Evolutionary conservation across 2,797 vertebrate species (phyloP).

Genomic region (Xenops minutus): DNA sequence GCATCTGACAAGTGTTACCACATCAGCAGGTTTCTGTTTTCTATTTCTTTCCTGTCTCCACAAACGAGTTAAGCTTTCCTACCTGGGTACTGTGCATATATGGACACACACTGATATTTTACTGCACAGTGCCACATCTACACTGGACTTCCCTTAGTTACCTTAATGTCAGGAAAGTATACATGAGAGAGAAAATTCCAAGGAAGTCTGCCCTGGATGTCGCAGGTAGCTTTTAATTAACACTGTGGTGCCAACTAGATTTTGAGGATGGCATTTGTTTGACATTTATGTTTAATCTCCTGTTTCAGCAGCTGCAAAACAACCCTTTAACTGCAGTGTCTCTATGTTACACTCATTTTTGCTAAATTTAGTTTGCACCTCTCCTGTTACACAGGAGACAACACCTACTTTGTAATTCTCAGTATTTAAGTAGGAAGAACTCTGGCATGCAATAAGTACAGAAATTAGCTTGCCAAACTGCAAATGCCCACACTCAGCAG

Average conservation of each 20-base stretch:
- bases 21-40: background rate
- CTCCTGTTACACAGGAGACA: background rate
- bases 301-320: conserved; percentile 11
- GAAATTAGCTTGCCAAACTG: background rate
- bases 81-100: background rate
- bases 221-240: conserved; percentile 36
- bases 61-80: background rate
- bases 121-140: background rate
- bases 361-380: conserved; percentile 5
- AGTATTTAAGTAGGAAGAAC: background rate
- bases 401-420: background rate
- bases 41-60: background rate
- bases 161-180: background rate
- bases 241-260: background rate
- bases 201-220: background rate
- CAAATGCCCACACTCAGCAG: background rate
- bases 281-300: conserved; percentile 29
- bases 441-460: background rate
- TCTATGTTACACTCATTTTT: background rate
- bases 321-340: background rate
- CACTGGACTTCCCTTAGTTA: background rate
- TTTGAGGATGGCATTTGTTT: conserved; percentile 9
- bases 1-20: background rate
- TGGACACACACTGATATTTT: background rate
- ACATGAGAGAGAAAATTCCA: background rate